These are phyloP conservation scores for Myanophis thanlyinensis DNA, from an alignment of 2,113 vertebrate species.

Conservation along the genomic window DNA sequence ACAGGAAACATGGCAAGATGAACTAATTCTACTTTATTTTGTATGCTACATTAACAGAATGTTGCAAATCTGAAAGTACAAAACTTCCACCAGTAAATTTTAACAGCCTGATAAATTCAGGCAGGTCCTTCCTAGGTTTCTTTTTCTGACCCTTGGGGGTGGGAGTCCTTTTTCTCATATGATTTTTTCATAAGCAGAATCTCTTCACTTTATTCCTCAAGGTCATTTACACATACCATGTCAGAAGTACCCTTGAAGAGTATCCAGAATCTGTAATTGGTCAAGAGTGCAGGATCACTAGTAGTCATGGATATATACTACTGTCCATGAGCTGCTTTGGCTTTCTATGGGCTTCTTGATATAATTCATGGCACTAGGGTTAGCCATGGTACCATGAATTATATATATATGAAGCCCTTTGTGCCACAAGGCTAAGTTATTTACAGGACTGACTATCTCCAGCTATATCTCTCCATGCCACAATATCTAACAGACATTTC, in stretches of 20 bases:
- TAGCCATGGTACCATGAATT: neutral
- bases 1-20: neutral
- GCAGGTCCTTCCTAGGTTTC: neutral
- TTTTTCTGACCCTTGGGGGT: neutral
- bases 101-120: neutral
- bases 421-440: neutral
- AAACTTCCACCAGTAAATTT: neutral
- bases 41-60: neutral
- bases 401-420: neutral
- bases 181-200: neutral
- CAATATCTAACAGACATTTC: neutral
- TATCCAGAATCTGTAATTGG: neutral
- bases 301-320: neutral
- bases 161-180: neutral
- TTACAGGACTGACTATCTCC: neutral
- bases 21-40: neutral
- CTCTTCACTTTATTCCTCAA: neutral
- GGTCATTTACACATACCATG: neutral
- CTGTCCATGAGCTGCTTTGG: neutral
- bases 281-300: neutral
- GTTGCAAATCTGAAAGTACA: neutral
- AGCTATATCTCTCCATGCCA: neutral
- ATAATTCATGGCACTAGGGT: neutral
- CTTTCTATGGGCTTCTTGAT: neutral
- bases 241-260: neutral